Evolutionary conservation across 2,113 vertebrate species (phyloP), one percentile per base, ranked within the genome.

Genomic region (Axis porcinus): DNA sequence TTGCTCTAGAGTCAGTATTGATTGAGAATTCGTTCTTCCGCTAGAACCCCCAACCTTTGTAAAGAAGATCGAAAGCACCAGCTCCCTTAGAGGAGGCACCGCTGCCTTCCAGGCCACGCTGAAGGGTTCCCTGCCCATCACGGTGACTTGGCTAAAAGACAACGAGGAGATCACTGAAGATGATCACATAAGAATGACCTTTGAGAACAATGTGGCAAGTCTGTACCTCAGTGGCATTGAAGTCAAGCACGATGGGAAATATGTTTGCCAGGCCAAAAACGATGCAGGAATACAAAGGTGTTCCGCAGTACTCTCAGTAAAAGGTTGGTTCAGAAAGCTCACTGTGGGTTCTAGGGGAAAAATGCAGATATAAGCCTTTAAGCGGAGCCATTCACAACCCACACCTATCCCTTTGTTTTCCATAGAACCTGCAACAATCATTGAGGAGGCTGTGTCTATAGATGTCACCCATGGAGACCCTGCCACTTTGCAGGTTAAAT

Each of bases 381-480:
- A 33, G 67, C 13, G 25, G 92, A 90, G 85, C 47, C 47, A 89
- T 95, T 98, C 74, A 96, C 79, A 84, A 82, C 78, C 57, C 79
- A 79, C 45, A 11, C 94, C 2, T 99, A 33, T 98, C 70, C 94
- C 94, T 98, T 85, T 98, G 91, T 98, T 98, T 99, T 93, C 98
- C 98, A 97, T 98, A 99, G 99, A 99, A 98, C 99, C 99, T 94
- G 99, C 99, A 97, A 99, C 99, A 91, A 98, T 99, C 50, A 99
- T 98, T 15, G 99, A 99, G 95, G 99, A 99, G 96, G 99, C 99
- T 1, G 99, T 99, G 96, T 99, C 99, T 47, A 99, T 99, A 98
- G 99, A 99, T 98, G 99, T 99, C 96, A 99, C 99, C 81, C 99
- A 99, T 97, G 99, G 99, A 84, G 99, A 99, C 98, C 99, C 99